Base-by-base conservation (phyloP, 2,888 invertebrate genomes). In the Troilus luridus region DNA sequence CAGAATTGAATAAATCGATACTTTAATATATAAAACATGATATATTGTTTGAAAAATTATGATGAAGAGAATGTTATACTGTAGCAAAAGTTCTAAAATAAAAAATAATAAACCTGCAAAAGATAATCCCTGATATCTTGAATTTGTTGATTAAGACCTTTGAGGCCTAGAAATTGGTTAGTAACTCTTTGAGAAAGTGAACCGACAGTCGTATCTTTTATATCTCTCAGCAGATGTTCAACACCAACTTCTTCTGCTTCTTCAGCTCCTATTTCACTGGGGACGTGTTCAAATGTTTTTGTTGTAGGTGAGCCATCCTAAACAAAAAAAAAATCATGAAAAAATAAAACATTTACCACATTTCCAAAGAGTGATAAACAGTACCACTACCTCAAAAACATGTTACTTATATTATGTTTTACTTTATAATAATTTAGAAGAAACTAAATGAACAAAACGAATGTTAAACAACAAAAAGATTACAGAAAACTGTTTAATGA, bases 191-290 rank as follows among this genome's bases (percentile, higher is more conserved):
- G 99, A 54, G 99, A 99, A 27, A 99, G 95, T 91, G 99, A 98
- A 27, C 99, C 99, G 19, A 99, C 98, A 7, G 99, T 99, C 60
- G 99, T 99, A 94, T 99, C 99, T 94, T 98, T 98, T 93, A 98
- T 98, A 93, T 98, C 99, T 94, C 99, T 96, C 88, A 99, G 95
- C 92, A 99, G 95, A 95, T 99, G 99, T 94, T 99, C 99, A 0
- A 99, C 99, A 21, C 99, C 99, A 24, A 99, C 99, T 95, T 99
- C 99, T 94, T 99, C 99, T 0, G 99, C 99, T 94, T 99, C 99
- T 94, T 99, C 99, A 5, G 99, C 99, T 10, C 99, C 99, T 94
- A 99, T 99, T 96, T 99, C 99, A 95, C 99, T 99, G 14, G 99
- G 97, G 24, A 99, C 98, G 95, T 99, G 99, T 94, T 99, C 99